A percentile compares a stretch with the other conserved stretches of the same genome.
Evolutionary conservation across 2,113 vertebrate species (phyloP).

Genomic region (Centropristis striata): DNA sequence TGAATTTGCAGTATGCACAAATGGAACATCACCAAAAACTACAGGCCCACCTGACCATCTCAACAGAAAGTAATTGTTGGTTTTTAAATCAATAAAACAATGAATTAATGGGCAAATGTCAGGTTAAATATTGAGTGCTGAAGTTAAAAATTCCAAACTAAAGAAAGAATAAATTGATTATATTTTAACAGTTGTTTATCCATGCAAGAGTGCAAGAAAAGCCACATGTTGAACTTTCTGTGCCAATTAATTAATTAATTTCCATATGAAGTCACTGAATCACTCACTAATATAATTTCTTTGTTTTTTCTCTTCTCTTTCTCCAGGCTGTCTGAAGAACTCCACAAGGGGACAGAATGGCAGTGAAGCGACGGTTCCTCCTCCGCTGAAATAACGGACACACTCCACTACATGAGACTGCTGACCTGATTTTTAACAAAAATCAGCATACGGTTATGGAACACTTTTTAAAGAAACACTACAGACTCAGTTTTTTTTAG

Average conservation of each 20-base stretch:
- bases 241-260: not conserved
- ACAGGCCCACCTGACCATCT: not conserved
- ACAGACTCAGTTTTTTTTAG: conserved; percentile 48
- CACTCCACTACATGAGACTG: conserved; percentile 44
- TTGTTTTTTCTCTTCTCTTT: not conserved
- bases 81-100: not conserved
- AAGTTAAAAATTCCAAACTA: not conserved
- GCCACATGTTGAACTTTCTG: not conserved
- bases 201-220: too few relatives aligned
- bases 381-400: conserved; percentile 23
- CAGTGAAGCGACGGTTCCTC: conserved; percentile 10
- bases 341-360: conserved; percentile 34
- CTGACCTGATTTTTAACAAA: conserved; percentile 20
- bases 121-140: not conserved
- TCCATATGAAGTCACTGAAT: conserved; percentile 8
- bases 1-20: not conserved
- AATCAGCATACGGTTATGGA: conserved; percentile 42
- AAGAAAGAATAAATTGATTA: not conserved
- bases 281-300: not conserved
- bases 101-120: too few relatives aligned
- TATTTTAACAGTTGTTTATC: too few relatives aligned
- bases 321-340: conserved; percentile 42
- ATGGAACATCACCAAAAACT: not conserved
- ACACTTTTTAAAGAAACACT: conserved; percentile 67
- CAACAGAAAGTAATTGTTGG: not conserved